Base-by-base conservation (phyloP, 2,797 vertebrate species). In the Protosalanx chinensis region DNA sequence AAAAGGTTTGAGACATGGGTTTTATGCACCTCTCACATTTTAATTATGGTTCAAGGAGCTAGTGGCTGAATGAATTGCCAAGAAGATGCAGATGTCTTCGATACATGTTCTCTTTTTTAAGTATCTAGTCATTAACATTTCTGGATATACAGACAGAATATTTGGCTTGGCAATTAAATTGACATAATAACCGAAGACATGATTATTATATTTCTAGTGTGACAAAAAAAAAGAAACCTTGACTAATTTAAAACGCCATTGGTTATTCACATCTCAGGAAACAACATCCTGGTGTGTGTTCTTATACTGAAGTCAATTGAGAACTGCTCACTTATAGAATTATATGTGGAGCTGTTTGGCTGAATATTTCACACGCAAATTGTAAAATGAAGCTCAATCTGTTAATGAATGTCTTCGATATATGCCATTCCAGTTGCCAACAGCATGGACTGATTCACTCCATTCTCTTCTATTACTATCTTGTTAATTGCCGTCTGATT, bases 191-290 rank as follows among this genome's bases (percentile, higher is more conserved):
- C 74, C 71, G 64, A 75, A 78, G 73, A 74, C 76, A 76, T 81
- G 80, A 87, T 85, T 82, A 78, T 69, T 59, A 83, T 70, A 61
- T 83, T 83, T 83, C 83, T 82, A 77, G 83, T 83, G 75, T 82
- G 23, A 63, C 64, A 62, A 32, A 29, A 8, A 62, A 75, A 71
- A 62, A 32, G 66, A 67, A 37, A 58, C 69, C 72, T 77, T 77
- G 67, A 67, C 75, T 75, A 76, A 77, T 77, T 68, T 62, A 58
- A 76, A 72, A 71, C 51, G 32, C 35, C 53, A 60, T 64, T 37
- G 33, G 23, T 72, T 64, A 71, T 70, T 71, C n/a, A 46, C 72
- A 64, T 46, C 13, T 46, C 57, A 68, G 41, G 70, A 73, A 78
- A 72, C 74, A 46, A 73, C 72, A 76, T 78, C 60, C 72, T 68